These are phyloP conservation scores for Parazoanthus atlanticus DNA, from an alignment of 92 coral and sea anemone genomes.

Conservation along the genomic window DNA sequence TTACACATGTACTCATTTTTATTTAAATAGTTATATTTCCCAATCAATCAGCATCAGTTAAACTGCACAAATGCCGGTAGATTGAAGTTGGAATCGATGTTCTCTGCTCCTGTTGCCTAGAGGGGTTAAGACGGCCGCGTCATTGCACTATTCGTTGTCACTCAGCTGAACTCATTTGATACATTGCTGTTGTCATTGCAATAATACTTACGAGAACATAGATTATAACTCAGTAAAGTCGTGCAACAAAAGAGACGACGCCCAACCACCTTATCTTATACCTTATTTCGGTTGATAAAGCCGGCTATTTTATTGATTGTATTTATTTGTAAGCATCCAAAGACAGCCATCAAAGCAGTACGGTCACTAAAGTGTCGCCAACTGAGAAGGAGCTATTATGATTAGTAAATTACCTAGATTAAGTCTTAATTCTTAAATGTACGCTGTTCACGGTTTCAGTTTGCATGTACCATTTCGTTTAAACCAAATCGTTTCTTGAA, in stretches of 20 bases:
- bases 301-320: no score
- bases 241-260: background rate
- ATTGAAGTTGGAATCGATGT: background rate
- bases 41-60: background rate
- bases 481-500: no score
- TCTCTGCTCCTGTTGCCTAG: background rate
- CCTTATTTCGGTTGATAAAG: background rate
- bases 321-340: background rate
- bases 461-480: background rate
- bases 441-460: background rate
- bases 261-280: background rate
- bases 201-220: no score
- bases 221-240: background rate
- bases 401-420: no score
- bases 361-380: background rate
- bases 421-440: background rate
- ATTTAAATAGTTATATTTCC: background rate
- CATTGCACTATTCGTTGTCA: background rate
- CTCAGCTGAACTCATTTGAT: background rate
- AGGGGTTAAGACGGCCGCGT: background rate
- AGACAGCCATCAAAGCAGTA: background rate
- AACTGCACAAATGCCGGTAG: background rate
- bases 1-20: no score
- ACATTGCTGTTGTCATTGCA: background rate
- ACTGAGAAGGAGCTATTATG: background rate